Conservation (phyloP, 2,113 vertebrate genomes). For the Aplodontia rufa region DNA sequence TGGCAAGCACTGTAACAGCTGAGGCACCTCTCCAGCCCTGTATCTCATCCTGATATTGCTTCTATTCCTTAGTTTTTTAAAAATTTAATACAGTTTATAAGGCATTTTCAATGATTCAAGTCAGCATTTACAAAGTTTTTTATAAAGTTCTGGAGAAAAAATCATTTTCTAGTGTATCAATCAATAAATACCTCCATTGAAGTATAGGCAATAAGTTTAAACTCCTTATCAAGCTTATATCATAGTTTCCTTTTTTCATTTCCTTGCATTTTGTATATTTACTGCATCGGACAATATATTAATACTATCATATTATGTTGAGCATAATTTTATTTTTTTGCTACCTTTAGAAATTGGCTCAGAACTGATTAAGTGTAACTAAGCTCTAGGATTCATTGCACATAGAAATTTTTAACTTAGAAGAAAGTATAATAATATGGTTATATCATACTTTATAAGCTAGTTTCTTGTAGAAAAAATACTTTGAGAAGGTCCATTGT, state of each 20-base stretch:
- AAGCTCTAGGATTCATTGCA: not conserved
- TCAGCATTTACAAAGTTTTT: not conserved
- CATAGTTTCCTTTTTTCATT: not conserved
- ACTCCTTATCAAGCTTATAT: not conserved
- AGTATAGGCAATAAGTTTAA: not conserved
- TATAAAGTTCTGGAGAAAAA: not conserved
- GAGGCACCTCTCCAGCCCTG: too few relatives aligned
- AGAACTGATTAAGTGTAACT: not conserved
- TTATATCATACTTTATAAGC: not conserved
- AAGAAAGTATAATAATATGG: not conserved
- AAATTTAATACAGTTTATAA: not conserved
- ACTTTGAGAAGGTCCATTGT: not conserved
- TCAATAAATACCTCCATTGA: not conserved
- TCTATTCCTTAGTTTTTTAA: not conserved
- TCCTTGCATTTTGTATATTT: not conserved
- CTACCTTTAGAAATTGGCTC: not conserved
- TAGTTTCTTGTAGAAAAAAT: not conserved
- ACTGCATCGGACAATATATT: not conserved
- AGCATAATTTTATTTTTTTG: not conserved
- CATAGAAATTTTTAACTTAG: not conserved
- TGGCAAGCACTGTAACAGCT: too few relatives aligned
- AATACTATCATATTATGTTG: not conserved
- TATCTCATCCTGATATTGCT: not conserved
- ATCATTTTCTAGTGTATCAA: not conserved
- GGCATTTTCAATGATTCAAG: not conserved